These are phyloP conservation scores for Leptinotarsa texana DNA, from an alignment of 1,140 invertebrate species.

Conservation along the genomic window DNA sequence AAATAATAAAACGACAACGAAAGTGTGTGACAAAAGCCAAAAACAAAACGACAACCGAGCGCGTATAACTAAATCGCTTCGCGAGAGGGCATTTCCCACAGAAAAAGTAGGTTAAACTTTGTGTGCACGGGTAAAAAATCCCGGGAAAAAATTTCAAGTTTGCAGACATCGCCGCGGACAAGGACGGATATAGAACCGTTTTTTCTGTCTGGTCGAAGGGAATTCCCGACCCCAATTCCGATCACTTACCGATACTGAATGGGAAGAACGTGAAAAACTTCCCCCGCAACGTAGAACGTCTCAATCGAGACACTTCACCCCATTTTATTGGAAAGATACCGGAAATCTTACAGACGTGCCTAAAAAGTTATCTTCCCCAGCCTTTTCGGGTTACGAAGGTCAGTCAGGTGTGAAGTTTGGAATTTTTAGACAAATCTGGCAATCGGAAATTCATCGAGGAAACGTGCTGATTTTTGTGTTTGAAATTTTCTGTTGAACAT, in stretches of 20 bases:
- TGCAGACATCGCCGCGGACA: slow-evolving; percentile 18
- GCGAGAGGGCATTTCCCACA: slow-evolving; percentile 24
- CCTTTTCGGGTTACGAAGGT: slow-evolving; percentile 18
- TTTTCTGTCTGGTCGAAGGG: slow-evolving; percentile 27
- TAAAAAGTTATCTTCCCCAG: slow-evolving; percentile 18
- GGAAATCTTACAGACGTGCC: slow-evolving; percentile 28
- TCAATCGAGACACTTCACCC: slow-evolving; percentile 25
- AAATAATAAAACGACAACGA: slow-evolving; percentile 24
- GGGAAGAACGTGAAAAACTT: slow-evolving; percentile 29
- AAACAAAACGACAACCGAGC: slow-evolving; percentile 15
- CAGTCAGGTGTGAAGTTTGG: slow-evolving; percentile 20
- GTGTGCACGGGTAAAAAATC: slow-evolving; percentile 22
- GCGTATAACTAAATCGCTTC: slow-evolving; percentile 20
- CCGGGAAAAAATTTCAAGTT: slow-evolving; percentile 29
- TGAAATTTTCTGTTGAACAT: no score
- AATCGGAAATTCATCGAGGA: background rate
- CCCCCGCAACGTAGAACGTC: slow-evolving; percentile 8
- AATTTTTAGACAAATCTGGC: background rate
- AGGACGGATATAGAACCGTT: slow-evolving; percentile 15
- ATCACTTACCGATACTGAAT: slow-evolving; percentile 32
- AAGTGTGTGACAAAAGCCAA: slow-evolving; percentile 18
- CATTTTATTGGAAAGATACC: slow-evolving; percentile 31
- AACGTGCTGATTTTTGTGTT: background rate
- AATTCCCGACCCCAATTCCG: slow-evolving; percentile 23
- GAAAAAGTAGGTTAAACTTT: slow-evolving; percentile 31